phyloP scores from a whole-genome alignment of 1,140 invertebrate genomes.

The Phymastichus coffea region DNA sequence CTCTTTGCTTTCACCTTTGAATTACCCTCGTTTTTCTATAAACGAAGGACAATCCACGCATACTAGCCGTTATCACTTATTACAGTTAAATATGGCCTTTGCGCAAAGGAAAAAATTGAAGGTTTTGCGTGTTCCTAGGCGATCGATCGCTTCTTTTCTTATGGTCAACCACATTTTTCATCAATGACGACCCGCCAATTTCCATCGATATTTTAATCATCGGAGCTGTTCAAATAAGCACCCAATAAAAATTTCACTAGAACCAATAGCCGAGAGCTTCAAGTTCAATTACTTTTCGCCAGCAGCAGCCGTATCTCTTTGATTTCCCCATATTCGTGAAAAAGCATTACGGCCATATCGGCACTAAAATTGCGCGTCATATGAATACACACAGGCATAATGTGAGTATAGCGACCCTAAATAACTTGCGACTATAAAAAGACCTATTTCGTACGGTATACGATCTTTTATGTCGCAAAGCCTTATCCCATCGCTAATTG shows the following conservation, averaged over 20 bases:
- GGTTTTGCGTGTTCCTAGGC: no score
- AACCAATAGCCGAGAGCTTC: neutral
- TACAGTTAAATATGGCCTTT: no score
- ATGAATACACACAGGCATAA: neutral
- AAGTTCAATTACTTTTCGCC: conserved; percentile 2
- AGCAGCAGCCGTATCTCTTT: neutral
- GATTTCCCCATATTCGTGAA: conserved; percentile 4
- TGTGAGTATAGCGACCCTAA: neutral
- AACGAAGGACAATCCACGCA: no score
- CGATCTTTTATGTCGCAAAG: neutral
- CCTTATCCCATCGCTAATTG: neutral
- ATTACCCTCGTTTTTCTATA: no score
- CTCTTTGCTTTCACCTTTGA: no score
- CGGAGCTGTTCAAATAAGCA: neutral
- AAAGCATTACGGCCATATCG: neutral
- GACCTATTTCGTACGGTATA: neutral
- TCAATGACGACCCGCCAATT: neutral
- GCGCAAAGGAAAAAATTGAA: no score
- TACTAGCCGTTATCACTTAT: no score
- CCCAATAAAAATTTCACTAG: neutral
- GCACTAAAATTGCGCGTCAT: conserved; percentile 5
- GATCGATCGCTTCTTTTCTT: neutral
- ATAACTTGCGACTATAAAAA: conserved; percentile 2
- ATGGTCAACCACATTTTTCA: neutral
- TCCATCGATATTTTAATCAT: neutral